phyloP scores from a whole-genome alignment of 2,797 vertebrate genomes.

The Melanotaenia pygmaea region DNA sequence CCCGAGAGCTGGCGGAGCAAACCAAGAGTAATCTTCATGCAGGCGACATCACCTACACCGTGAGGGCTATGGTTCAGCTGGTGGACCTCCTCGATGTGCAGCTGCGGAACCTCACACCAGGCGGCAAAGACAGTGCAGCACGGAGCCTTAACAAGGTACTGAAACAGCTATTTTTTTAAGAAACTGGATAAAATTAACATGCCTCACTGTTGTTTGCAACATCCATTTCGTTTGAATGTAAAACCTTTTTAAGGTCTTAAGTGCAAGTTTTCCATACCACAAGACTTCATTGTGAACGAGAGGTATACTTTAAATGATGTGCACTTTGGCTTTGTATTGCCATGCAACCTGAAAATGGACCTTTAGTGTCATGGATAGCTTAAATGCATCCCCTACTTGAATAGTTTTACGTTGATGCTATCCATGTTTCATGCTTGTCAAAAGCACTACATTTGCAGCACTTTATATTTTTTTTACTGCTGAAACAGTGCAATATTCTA shows the following conservation, averaged over 20 bases:
- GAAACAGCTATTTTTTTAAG: neutral
- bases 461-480: constrained; percentile 35
- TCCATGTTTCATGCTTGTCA: constrained; percentile 18
- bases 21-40: constrained; percentile 92
- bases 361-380: constrained; percentile 20
- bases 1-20: constrained; percentile 94
- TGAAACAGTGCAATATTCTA: constrained; percentile 34
- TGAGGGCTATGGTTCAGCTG: constrained; percentile 94
- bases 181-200: constrained; percentile 22
- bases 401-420: constrained; percentile 28
- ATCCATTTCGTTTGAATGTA: constrained; percentile 2
- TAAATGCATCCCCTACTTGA: constrained; percentile 10
- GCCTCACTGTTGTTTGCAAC: constrained; percentile 1
- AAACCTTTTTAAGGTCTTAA: constrained; percentile 20
- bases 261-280: too few species aligned
- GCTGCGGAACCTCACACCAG: constrained; percentile 94
- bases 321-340: constrained; percentile 31
- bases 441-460: constrained; percentile 30
- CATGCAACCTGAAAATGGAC: constrained; percentile 32
- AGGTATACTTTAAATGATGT: constrained; percentile 64
- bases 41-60: constrained; percentile 93
- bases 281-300: constrained; percentile 32
- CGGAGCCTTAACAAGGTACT: constrained; percentile 96
- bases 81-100: constrained; percentile 96
- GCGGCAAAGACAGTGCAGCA: constrained; percentile 95